Conservation (phyloP, 1,140 invertebrate species). For the Maniola jurtina region DNA sequence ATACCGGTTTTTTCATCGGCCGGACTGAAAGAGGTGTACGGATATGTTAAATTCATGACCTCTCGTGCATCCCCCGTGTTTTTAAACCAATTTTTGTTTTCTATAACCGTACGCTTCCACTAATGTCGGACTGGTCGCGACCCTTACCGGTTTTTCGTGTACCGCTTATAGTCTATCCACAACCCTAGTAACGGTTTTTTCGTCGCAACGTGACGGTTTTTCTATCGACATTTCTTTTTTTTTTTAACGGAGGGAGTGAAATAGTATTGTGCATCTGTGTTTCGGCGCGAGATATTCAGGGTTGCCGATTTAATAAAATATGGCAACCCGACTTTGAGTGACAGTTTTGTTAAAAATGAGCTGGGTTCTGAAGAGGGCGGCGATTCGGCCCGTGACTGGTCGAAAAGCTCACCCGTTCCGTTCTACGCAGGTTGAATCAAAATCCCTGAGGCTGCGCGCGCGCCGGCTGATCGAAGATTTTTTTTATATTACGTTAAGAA, state of each 20-base stretch:
- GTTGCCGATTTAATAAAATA: conserved; percentile 32
- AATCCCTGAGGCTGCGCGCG: conserved; percentile 56
- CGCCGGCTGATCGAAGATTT: conserved; percentile 31
- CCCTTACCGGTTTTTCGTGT: conserved; percentile 33
- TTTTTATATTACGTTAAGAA: conserved; percentile 34
- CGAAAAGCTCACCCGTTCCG: conserved; percentile 65
- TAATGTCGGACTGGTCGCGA: conserved; percentile 60
- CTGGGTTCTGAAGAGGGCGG: conserved; percentile 66
- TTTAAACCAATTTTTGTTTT: conserved; percentile 44
- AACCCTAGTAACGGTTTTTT: conserved; percentile 59
- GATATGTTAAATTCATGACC: conserved; percentile 25
- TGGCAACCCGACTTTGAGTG: conserved; percentile 38
- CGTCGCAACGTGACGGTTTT: conserved; percentile 66
- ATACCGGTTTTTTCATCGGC: conserved; percentile 28
- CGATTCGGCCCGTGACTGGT: conserved; percentile 56
- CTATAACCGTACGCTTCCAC: conserved; percentile 74
- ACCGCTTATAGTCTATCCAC: conserved; percentile 70
- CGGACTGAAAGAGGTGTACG: conserved; percentile 52
- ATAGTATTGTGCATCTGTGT: conserved; percentile 75
- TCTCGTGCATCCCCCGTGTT: conserved; percentile 73
- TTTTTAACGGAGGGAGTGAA: conserved; percentile 66
- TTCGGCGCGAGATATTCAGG: conserved; percentile 26
- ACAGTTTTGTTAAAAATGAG: conserved; percentile 43
- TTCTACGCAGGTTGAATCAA: conserved; percentile 76
- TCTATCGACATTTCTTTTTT: conserved; percentile 37